These are phyloP conservation scores for Meloidogyne hapla DNA, from an alignment of 1,140 invertebrate species.

Conservation along the genomic window DNA sequence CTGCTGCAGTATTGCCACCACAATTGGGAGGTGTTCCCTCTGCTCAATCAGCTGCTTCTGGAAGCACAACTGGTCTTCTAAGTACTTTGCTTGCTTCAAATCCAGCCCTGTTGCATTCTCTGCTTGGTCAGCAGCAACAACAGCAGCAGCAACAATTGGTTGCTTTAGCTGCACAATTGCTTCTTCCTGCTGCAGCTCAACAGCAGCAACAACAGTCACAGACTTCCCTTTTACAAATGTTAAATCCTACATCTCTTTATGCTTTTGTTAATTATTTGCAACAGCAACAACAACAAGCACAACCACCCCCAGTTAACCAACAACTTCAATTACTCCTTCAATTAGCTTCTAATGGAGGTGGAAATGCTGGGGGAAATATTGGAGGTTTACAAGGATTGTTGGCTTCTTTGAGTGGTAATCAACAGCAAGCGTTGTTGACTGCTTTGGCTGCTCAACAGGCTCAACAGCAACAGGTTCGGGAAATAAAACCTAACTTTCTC, in stretches of 20 bases:
- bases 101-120: slow-evolving; percentile 1
- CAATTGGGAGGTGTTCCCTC: slow-evolving; percentile 25
- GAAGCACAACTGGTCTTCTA: neutral
- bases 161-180: slow-evolving; percentile 33
- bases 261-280: slow-evolving; percentile 44
- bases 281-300: slow-evolving; percentile 31
- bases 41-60: neutral
- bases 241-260: slow-evolving; percentile 24
- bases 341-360: slow-evolving; percentile 6
- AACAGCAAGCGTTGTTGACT: slow-evolving; percentile 23
- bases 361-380: neutral
- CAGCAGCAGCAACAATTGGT: slow-evolving; percentile 23
- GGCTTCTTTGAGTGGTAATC: slow-evolving; percentile 11
- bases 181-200: slow-evolving; percentile 23
- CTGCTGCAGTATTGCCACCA: slow-evolving; percentile 14
- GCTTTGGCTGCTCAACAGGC: slow-evolving; percentile 27
- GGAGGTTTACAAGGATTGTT: slow-evolving; percentile 7
- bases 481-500: neutral
- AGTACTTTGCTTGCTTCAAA: slow-evolving; percentile 27
- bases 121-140: slow-evolving; percentile 14
- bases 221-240: slow-evolving; percentile 27
- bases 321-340: slow-evolving; percentile 27
- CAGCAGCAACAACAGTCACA: slow-evolving; percentile 32
- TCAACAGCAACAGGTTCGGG: slow-evolving; percentile 19
- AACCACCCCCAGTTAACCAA: slow-evolving; percentile 8